A percentile compares a stretch with the other conserved stretches of the same genome.
Conservation (phyloP, 2,113 vertebrate species). For the Buteo buteo region DNA sequence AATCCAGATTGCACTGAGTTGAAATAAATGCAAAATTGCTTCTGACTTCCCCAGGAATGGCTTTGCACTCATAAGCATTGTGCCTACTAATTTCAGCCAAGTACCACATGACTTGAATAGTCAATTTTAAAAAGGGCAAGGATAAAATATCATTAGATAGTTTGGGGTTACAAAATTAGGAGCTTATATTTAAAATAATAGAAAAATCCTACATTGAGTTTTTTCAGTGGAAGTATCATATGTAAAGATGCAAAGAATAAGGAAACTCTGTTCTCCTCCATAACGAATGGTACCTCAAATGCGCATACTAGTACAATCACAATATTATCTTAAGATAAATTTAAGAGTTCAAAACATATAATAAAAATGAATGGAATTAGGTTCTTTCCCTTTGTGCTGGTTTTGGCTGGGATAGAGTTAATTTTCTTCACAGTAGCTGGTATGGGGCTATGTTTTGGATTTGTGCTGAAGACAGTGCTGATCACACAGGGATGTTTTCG, state of each 20-base stretch:
- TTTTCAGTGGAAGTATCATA: background rate
- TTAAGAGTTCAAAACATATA: background rate
- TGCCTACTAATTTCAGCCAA: slow-evolving; percentile 11
- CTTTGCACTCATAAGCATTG: background rate
- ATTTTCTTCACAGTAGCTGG: too few species aligned
- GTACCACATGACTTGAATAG: background rate
- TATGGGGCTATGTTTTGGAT: too few species aligned
- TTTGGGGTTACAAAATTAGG: background rate
- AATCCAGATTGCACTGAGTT: background rate
- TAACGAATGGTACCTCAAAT: background rate
- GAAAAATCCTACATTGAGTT: background rate
- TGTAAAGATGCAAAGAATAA: background rate
- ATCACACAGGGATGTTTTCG: too few species aligned
- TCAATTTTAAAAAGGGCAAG: slow-evolving; percentile 11
- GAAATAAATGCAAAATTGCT: background rate
- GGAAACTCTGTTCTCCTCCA: background rate
- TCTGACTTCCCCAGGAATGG: background rate
- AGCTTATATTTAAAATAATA: background rate
- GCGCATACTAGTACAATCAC: background rate
- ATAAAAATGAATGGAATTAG: background rate
- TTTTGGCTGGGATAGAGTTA: too few species aligned
- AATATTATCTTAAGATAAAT: background rate
- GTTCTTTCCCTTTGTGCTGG: background rate
- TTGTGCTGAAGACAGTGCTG: too few species aligned
- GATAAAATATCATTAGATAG: background rate